These are phyloP conservation scores for Hyles euphorbiae DNA, from an alignment of 1,140 invertebrate genomes.

Conservation along the genomic window DNA sequence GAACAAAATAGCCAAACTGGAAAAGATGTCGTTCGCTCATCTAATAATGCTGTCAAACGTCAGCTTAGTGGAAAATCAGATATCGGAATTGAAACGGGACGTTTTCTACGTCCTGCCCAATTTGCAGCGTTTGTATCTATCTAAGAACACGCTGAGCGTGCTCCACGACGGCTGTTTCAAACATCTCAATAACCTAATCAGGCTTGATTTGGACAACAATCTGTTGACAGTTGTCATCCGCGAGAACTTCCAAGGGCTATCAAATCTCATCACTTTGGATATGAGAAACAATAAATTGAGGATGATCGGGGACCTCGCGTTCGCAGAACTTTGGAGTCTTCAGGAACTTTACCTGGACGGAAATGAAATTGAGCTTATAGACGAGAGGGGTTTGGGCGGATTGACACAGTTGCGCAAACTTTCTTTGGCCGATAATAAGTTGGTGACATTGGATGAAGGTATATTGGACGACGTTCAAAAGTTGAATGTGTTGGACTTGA, in stretches of 20 bases:
- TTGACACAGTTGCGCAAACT: constrained; percentile 82
- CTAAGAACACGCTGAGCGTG: constrained; percentile 82
- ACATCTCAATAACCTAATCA: constrained; percentile 79
- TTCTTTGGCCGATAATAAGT: constrained; percentile 83
- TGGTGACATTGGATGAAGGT: constrained; percentile 79
- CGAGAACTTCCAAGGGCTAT: constrained; percentile 83
- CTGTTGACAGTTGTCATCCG: constrained; percentile 80
- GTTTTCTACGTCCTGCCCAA: constrained; percentile 83
- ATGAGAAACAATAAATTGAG: constrained; percentile 82
- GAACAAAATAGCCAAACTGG: constrained; percentile 81
- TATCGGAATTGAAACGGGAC: constrained; percentile 82
- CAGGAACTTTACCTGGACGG: constrained; percentile 83
- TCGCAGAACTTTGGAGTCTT: constrained; percentile 83
- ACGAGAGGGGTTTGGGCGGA: constrained; percentile 82
- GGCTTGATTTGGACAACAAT: constrained; percentile 83
- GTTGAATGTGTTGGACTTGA: constrained; percentile 82
- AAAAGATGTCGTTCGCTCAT: constrained; percentile 81
- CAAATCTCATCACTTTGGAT: constrained; percentile 80
- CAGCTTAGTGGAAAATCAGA: constrained; percentile 83
- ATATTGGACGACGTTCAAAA: constrained; percentile 80
- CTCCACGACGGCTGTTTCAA: constrained; percentile 85
- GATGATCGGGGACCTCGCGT: constrained; percentile 83
- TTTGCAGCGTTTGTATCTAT: constrained; percentile 80
- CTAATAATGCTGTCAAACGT: constrained; percentile 80
- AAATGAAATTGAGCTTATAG: constrained; percentile 81